Conservation (phyloP, 2,888 invertebrate genomes). For the Amphiduros pacificus region DNA sequence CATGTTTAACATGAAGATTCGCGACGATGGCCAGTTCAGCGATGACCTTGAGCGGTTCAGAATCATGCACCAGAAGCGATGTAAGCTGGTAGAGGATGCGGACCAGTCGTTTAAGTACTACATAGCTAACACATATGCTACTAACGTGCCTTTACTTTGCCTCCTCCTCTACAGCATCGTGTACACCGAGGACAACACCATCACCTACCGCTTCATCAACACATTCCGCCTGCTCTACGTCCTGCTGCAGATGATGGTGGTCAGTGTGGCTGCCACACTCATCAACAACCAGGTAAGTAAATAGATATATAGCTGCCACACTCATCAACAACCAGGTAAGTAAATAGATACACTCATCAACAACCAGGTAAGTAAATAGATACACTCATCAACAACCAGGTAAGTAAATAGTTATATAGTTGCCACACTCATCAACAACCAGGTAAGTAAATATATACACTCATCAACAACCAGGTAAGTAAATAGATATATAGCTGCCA, state of each 20-base stretch:
- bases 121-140: slow-evolving; percentile 32
- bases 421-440: no score
- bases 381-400: no score
- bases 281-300: slow-evolving; percentile 34
- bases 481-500: no score
- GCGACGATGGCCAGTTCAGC: slow-evolving; percentile 21
- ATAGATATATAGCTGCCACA: neutral
- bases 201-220: slow-evolving; percentile 17
- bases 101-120: slow-evolving; percentile 26
- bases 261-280: slow-evolving; percentile 27
- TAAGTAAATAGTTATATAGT: no score
- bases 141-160: slow-evolving; percentile 29
- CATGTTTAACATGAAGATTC: slow-evolving; percentile 26
- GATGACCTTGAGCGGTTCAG: slow-evolving; percentile 38
- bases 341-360: no score
- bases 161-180: slow-evolving; percentile 26
- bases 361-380: no score
- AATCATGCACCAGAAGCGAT: slow-evolving; percentile 36
- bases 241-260: slow-evolving; percentile 24
- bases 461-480: no score
- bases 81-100: slow-evolving; percentile 26
- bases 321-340: neutral
- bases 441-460: no score
- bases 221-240: slow-evolving; percentile 26
- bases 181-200: slow-evolving; percentile 19